A percentile compares a stretch with the other conserved stretches of the same genome.
phyloP scores from a whole-genome alignment of 2,888 invertebrate genomes.

The Cantharis lateralis region DNA sequence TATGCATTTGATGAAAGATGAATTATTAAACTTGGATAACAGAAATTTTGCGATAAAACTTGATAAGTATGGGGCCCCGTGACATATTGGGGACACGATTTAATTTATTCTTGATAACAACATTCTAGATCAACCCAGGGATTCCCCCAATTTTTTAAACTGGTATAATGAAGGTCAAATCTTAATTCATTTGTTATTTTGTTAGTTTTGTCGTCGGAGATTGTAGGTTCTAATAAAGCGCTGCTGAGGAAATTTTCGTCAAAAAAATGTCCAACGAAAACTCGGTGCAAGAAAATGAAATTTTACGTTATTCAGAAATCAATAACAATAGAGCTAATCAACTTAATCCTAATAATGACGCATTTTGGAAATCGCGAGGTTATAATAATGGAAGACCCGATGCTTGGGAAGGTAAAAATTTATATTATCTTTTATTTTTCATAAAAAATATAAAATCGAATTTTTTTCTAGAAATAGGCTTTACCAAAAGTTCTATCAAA shows the following conservation, averaged over 20 bases:
- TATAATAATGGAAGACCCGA: constrained; percentile 8
- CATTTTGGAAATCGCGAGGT: constrained; percentile 28
- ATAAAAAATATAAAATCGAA: not conserved
- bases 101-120: too few species aligned
- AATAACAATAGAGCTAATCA: constrained; percentile 19
- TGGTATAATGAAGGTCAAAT: not conserved
- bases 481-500: not conserved
- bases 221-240: too few species aligned
- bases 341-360: constrained; percentile 24
- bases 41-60: too few species aligned
- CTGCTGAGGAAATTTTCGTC: not conserved
- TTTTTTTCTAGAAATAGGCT: not conserved
- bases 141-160: not conserved
- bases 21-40: too few species aligned
- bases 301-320: not conserved
- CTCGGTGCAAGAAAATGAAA: not conserved
- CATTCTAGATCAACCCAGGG: not conserved
- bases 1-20: too few species aligned
- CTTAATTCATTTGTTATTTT: too few species aligned
- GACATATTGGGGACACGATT: too few species aligned
- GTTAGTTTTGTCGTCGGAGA: not conserved
- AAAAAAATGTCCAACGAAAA: not conserved
- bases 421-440: not conserved
- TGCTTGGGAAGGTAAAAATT: constrained; percentile 6
- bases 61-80: too few species aligned